Evolutionary conservation across 2,888 invertebrate species (phyloP).

Genomic region (Diarsia mendica): DNA sequence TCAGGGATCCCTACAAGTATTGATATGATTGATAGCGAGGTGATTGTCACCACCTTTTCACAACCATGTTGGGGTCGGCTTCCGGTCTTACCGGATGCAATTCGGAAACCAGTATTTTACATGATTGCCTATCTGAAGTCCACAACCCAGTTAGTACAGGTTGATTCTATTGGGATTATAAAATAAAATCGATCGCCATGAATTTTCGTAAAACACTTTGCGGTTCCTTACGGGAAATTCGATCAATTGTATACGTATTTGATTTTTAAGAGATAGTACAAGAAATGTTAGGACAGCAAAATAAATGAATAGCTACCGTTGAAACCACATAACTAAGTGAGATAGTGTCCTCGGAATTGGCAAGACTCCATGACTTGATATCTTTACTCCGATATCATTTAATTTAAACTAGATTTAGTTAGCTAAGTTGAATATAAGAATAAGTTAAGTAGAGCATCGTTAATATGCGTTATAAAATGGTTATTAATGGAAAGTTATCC

Average conservation of each 20-base stretch:
- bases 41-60: no score
- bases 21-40: neutral
- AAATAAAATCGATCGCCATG: no score
- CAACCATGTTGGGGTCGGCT: no score
- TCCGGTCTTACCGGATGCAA: no score
- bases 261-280: constrained; percentile 4
- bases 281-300: constrained; percentile 2
- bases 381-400: constrained; percentile 9
- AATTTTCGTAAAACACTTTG: no score
- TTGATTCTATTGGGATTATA: no score
- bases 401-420: constrained; percentile 5
- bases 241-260: constrained; percentile 2
- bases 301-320: constrained; percentile 16
- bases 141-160: no score
- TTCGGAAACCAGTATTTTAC: no score
- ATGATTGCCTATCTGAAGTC: no score
- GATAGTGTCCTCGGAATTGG: constrained; percentile 39
- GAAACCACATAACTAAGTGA: constrained; percentile 25
- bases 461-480: neutral
- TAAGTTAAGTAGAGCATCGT: neutral
- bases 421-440: neutral
- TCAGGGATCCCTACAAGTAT: neutral
- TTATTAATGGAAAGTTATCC: neutral
- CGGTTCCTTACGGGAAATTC: no score
- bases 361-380: constrained; percentile 33